Conservation (phyloP, 2,888 invertebrate species). For the Sarcophaga caerulescens region DNA sequence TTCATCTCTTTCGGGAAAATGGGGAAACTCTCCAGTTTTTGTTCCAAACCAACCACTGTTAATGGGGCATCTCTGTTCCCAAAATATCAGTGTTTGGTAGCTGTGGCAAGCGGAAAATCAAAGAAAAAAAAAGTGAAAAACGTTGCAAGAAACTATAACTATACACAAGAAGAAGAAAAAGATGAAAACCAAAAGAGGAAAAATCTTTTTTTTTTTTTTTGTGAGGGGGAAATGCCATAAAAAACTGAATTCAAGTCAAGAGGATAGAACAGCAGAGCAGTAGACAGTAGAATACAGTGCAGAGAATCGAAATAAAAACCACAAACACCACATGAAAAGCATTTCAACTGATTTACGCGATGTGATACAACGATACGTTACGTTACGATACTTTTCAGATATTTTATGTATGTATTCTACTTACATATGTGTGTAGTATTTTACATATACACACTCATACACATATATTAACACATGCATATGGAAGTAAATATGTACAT, state of each 20-base stretch:
- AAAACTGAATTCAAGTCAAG: no score
- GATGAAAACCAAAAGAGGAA: neutral
- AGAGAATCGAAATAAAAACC: slow-evolving; percentile 39
- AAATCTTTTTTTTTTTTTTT: neutral
- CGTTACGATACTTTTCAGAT: neutral
- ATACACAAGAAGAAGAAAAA: slow-evolving; percentile 8
- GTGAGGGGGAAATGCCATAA: no score
- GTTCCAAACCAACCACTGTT: neutral
- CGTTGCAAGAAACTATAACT: slow-evolving; percentile 32
- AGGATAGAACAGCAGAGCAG: no score
- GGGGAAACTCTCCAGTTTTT: no score
- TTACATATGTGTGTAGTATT: neutral
- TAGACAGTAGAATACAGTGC: no score
- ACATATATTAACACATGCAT: neutral
- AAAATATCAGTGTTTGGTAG: neutral
- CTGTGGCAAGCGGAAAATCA: neutral
- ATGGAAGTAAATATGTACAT: neutral
- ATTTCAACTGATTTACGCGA: slow-evolving; percentile 63
- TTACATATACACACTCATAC: neutral
- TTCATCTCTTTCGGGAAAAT: no score
- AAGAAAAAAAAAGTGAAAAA: neutral
- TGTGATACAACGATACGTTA: slow-evolving; percentile 50
- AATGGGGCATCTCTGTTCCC: neutral
- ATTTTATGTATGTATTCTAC: neutral
- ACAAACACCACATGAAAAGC: slow-evolving; percentile 62